These are phyloP conservation scores for Sympetrum striolatum DNA, from an alignment of 2,888 invertebrate genomes.

Conservation along the genomic window DNA sequence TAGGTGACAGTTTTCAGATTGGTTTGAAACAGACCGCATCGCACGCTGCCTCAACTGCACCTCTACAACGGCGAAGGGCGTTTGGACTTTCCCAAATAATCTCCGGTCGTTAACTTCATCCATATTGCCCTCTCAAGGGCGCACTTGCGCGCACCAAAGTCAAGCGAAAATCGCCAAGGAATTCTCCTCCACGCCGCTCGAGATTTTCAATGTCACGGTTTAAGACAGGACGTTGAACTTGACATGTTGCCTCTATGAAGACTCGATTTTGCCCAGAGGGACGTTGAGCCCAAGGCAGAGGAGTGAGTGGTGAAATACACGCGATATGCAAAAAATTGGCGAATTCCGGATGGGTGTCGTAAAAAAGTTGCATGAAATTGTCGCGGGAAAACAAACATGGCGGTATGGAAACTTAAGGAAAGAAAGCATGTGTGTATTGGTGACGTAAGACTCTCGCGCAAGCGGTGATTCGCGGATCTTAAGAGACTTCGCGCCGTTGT, in stretches of 20 bases:
- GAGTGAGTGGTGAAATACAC: conserved; percentile 10
- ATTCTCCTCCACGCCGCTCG: not conserved
- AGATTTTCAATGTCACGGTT: conserved; percentile 13
- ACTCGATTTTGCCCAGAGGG: not conserved
- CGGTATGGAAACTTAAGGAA: not conserved
- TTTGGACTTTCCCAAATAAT: not conserved
- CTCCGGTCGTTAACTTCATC: not conserved
- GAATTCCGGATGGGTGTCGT: conserved; percentile 14
- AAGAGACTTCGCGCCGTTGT: not conserved
- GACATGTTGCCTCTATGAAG: conserved; percentile 17
- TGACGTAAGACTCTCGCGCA: not conserved
- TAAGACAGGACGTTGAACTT: conserved; percentile 20
- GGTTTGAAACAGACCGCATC: not conserved
- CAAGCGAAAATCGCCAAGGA: not conserved
- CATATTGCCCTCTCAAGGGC: not conserved
- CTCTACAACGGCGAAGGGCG: not conserved
- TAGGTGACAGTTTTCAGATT: no score
- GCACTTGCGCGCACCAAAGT: not conserved
- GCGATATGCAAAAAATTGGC: not conserved
- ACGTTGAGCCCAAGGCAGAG: not conserved
- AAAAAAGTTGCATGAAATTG: not conserved
- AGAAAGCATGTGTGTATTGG: not conserved
- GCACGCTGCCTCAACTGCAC: not conserved
- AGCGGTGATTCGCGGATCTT: not conserved
- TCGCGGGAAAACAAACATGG: conserved; percentile 7